phyloP scores from a whole-genome alignment of 2,797 vertebrate genomes.

The Xenopus petersii region DNA sequence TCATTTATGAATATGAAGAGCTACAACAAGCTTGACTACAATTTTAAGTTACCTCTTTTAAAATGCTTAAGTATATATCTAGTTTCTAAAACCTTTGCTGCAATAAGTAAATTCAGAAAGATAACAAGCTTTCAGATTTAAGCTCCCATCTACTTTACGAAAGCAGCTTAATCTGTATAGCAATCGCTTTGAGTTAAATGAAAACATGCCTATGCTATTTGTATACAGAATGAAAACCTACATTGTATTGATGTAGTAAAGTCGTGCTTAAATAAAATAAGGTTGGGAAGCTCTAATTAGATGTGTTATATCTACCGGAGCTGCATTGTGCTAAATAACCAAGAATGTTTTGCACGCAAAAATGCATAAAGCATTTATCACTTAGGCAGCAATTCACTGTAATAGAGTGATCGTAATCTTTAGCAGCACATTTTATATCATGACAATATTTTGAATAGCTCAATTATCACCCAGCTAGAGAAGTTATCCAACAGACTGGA shows the following conservation, averaged over 20 bases:
- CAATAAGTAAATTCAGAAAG: too few relatives aligned
- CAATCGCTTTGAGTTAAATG: not conserved
- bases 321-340: not conserved
- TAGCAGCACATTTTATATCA: not conserved
- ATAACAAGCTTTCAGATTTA: too few relatives aligned
- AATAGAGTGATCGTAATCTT: not conserved
- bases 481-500: too few relatives aligned
- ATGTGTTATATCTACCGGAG: not conserved
- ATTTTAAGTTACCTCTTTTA: constrained; percentile 1
- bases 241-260: not conserved
- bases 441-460: constrained; percentile 4
- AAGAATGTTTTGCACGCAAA: not conserved
- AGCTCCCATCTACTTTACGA: too few relatives aligned
- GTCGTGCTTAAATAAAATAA: not conserved
- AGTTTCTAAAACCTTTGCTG: too few relatives aligned
- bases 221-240: not conserved
- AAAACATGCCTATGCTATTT: not conserved
- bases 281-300: not conserved
- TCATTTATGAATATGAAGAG: constrained; percentile 2
- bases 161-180: too few relatives aligned
- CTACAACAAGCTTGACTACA: constrained; percentile 6
- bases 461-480: too few relatives aligned
- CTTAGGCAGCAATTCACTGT: not conserved
- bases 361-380: not conserved
- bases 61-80: too few relatives aligned